Base-by-base conservation (phyloP, 2,113 vertebrate genomes). In the Upupa epops region DNA sequence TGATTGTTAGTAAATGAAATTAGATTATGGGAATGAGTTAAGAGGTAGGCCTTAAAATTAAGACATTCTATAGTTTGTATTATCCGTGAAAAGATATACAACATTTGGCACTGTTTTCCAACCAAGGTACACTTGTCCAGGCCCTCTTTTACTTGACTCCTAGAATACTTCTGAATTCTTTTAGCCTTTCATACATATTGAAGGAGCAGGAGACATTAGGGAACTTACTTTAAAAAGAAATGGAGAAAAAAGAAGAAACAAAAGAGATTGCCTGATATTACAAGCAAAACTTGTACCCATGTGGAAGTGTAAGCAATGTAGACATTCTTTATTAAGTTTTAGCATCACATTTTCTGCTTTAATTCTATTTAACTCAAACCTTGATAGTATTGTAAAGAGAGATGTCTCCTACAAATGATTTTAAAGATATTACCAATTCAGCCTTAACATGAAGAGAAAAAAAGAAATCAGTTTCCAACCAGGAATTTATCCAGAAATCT, bases 191-290 rank as follows among this genome's bases (percentile, higher is more conserved):
- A 24, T 59, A 40, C 3, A 24, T 11, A 17, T 13, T 51, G 20
- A 85, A 72, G 10, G 14, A 76, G 76, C 0, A 5, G 8, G 18
- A 87, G 22, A 64, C 7, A 71, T 56, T 74, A 63, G 5, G 2
- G 11, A 63, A 76, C 1, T 0, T n/a, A 3, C 7, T 74, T 49
- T 21, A 8, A 16, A 0, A 0, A 16, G n/a, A n/a, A n/a, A n/a
- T n/a, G n/a, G 12, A 21, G 54, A 31, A 11, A n/a, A 28, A 17
- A 4, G 9, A 36, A 13, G 7, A 21, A 17, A 13, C 3, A 20
- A 32, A 63, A 51, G 17, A 66, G 6, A 29, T 40, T 72, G 6
- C 8, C 16, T 14, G 7, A 22, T 59, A 3, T 65, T 29, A 70
- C 15, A 70, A 52, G 21, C 16, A 73, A 45, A 56, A 70, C 9